A percentile compares a stretch with the other conserved stretches of the same genome.
Conservation (phyloP, 1,140 invertebrate genomes). For the Portunus trituberculatus region DNA sequence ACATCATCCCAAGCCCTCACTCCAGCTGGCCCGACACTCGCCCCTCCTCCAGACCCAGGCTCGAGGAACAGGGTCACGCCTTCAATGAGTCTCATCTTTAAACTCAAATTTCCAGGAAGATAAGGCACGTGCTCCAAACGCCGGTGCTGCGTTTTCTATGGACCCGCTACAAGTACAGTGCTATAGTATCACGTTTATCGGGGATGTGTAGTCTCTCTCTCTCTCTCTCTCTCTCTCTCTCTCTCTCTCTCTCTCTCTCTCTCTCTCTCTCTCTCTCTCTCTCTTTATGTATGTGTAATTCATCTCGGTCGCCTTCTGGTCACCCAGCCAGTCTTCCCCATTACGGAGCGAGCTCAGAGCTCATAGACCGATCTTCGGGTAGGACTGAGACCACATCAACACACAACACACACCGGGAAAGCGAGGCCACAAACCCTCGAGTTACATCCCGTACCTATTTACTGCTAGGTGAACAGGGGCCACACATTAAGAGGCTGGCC, state of each 20-base stretch:
- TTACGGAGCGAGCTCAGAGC: no score
- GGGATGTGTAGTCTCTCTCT: background rate
- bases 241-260: slow-evolving; percentile 22
- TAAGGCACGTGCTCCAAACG: background rate
- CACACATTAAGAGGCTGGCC: no score
- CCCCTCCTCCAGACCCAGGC: background rate
- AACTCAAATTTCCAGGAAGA: slow-evolving; percentile 3
- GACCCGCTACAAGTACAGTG: background rate
- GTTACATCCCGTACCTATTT: no score
- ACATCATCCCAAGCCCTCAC: background rate
- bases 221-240: slow-evolving; percentile 20
- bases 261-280: slow-evolving; percentile 21
- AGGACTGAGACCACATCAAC: no score
- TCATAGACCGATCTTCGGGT: no score
- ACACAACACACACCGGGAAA: no score
- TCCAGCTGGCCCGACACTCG: background rate
- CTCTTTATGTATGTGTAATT: background rate
- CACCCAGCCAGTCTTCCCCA: no score
- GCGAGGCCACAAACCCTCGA: no score
- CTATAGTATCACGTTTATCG: background rate
- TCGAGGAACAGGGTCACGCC: background rate
- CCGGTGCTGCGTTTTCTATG: background rate
- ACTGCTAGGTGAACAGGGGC: no score
- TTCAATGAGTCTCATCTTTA: background rate
- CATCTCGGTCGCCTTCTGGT: no score